Evolutionary conservation across 2,797 vertebrate species (phyloP), one percentile per base, ranked within the genome.

Genomic region (Spea hammondii): DNA sequence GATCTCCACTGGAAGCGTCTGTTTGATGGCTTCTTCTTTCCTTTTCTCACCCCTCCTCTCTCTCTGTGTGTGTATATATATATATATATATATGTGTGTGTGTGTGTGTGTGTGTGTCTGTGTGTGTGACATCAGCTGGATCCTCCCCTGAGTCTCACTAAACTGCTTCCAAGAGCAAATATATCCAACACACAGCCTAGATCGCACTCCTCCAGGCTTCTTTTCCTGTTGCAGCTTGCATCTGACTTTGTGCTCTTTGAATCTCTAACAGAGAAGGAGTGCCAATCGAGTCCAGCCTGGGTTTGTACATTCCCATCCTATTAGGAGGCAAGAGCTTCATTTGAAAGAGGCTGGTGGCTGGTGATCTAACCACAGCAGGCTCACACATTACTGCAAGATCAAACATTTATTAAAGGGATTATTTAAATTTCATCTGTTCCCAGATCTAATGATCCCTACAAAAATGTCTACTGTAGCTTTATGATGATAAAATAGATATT

Each of bases 121-220:
- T 72, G 59, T 65, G 50, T 59, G 62, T 79, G 78, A 70, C 71
- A 70, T 79, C 78, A 79, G 59, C 72, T 75, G 72, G 57, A 70
- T 69, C 72, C 78, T 79, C 78, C 72, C 78, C 55, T 17, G n/a
- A 74, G 46, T 66, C 78, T 71, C 69, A 8, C 17, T 50, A 12
- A 51, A 70, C 54, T 70, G 55, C 70, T 72, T 72, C 70, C 62
- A 72, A 72, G 72, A 67, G 62, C 45, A 72, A 48, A 59, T 49
- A 8, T 50, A 59, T 62, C 50, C 9, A 62, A 8, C 54, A 55
- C n/a, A 47, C 8, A 50, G 53, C 49, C n/a, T 49, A 62, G 10
- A 54, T n/a, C 57, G 50, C 74, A 76, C 53, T 57, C 64, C 50
- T 51, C 49, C 74, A 68, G 65, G 32, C 74, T 76, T 11, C 12